Evolutionary conservation across 1,140 invertebrate species (phyloP).

Genomic region (Trypoxylus dichotomus): DNA sequence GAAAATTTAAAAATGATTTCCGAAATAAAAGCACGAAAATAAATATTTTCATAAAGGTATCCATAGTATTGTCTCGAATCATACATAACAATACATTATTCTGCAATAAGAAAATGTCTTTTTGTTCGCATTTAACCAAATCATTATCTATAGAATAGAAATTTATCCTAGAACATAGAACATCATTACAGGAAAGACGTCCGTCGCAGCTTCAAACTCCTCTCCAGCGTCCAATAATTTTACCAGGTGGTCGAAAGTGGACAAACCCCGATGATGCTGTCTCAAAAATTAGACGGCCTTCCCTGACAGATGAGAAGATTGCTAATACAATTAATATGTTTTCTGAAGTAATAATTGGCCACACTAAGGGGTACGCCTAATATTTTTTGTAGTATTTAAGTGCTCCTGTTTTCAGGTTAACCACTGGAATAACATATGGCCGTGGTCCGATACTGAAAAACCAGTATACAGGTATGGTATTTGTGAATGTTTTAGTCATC

Average conservation of each 20-base stretch:
- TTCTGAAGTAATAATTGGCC: constrained; percentile 75
- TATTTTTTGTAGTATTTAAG: constrained; percentile 46
- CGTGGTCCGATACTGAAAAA: constrained; percentile 55
- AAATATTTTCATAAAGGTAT: no score
- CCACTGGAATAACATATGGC: constrained; percentile 58
- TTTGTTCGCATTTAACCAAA: not conserved
- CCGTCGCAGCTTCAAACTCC: constrained; percentile 33
- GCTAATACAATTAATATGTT: constrained; percentile 73
- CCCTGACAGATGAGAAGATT: constrained; percentile 75
- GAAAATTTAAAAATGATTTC: no score
- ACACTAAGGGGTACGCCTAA: constrained; percentile 67
- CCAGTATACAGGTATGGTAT: constrained; percentile 55
- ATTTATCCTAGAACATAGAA: constrained; percentile 19
- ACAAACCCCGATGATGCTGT: constrained; percentile 70
- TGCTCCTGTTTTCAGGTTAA: constrained; percentile 55
- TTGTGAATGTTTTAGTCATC: not conserved
- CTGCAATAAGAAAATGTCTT: not conserved
- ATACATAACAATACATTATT: not conserved
- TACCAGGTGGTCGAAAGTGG: constrained; percentile 74
- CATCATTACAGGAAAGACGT: constrained; percentile 21
- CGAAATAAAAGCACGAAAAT: no score
- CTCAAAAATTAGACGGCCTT: constrained; percentile 36
- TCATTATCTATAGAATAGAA: not conserved
- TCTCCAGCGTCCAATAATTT: constrained; percentile 58
- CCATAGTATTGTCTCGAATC: no score